These are phyloP conservation scores for Rhagoletis pomonella DNA, from an alignment of 1,140 invertebrate genomes.

Conservation along the genomic window DNA sequence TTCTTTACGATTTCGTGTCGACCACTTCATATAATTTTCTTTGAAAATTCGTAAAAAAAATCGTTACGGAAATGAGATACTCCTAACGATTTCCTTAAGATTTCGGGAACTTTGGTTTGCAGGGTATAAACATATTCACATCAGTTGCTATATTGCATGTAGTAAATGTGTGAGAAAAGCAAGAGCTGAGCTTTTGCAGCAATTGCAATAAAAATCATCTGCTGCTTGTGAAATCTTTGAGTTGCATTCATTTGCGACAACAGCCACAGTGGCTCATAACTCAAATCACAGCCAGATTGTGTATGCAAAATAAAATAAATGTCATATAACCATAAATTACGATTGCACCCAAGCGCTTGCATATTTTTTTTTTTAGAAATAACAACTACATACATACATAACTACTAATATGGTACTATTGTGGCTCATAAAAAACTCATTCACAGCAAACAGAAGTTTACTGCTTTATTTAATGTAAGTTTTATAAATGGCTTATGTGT, in stretches of 20 bases:
- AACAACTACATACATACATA: neutral
- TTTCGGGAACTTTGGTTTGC: too few species aligned
- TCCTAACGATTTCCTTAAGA: too few species aligned
- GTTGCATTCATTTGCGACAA: neutral
- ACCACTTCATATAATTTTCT: too few species aligned
- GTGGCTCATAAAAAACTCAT: neutral
- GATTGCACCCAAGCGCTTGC: neutral
- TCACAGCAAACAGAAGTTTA: neutral
- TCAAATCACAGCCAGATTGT: constrained; percentile 44
- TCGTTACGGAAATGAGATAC: too few species aligned
- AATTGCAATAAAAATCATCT: constrained; percentile 12
- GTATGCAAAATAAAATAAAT: constrained; percentile 41
- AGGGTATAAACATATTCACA: neutral
- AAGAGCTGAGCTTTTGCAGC: neutral
- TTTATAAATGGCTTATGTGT: too few species aligned
- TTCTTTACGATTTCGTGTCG: too few species aligned
- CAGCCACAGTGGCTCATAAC: neutral
- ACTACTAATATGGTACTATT: neutral
- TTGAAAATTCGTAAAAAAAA: too few species aligned
- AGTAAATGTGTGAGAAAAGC: too few species aligned
- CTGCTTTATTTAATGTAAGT: neutral
- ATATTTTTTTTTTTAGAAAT: neutral
- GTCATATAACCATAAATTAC: constrained; percentile 33
- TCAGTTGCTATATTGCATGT: neutral
- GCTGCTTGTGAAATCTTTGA: constrained; percentile 19